Evolutionary conservation across 1,140 invertebrate species (phyloP), one percentile per base, ranked within the genome.

Genomic region (Agrilus planipennis): DNA sequence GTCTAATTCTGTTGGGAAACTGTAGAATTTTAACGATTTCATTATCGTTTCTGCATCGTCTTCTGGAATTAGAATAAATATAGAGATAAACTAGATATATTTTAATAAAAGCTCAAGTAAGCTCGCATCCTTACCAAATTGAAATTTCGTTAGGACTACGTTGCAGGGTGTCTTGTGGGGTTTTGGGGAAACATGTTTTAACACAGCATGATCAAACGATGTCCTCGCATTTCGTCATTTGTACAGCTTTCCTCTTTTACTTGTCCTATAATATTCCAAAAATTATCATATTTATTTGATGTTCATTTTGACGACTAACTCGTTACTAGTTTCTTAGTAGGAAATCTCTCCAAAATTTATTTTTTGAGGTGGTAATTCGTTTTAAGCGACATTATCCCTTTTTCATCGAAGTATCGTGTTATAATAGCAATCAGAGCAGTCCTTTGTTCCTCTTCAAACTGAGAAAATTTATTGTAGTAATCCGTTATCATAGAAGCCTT

Each of bases 401-500:
- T 15, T 32, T 40, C 39, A 15, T 30, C 28, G 18, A 30, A 39
- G 10, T 39, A 39, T 19, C 30, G 20, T 1, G 38, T 25, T 14
- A 39, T 32, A 19, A 28, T n/a, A 11, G 21, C 23, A 4, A 41
- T 21, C 6, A 41, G 15, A n/a, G 23, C 3, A 11, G 15, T 35
- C 29, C 40, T 34, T n/a, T 41, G 40, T 10, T 41, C 40, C 9
- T 41, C 40, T 39, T 39, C 37, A 10, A 39, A 29, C 22, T 29
- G 3, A 11, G 21, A 23, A 41, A 36, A 17, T 35, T 34, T 41
- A 4, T 10, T 35, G 23, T 41, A 41, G 16, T 34, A 41, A 9
- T 41, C 31, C 3, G 21, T 23, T 16, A 41, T 34, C 19, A 35
- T 35, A 1, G 16, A 4, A 23, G 30, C 23, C 35, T 32, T 41